Evolutionary conservation across 2,888 invertebrate species (phyloP).

Genomic region (Sphinx pinastri): DNA sequence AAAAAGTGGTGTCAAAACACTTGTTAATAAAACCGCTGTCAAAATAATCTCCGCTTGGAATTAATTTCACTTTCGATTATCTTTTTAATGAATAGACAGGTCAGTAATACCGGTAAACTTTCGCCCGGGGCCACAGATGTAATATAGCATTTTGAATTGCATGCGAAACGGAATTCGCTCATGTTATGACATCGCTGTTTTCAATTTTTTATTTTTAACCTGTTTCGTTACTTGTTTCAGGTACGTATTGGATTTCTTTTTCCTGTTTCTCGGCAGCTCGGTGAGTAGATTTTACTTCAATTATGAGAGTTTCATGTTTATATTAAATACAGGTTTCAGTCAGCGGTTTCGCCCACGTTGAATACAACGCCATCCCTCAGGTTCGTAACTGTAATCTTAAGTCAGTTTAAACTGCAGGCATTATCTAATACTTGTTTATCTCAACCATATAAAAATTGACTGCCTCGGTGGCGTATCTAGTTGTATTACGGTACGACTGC

Average conservation of each 20-base stretch:
- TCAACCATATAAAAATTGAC: too few species aligned
- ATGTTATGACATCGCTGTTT: slow-evolving; percentile 56
- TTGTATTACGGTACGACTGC: too few species aligned
- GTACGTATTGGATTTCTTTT: slow-evolving; percentile 50
- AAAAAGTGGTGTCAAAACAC: slow-evolving; percentile 42
- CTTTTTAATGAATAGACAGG: slow-evolving; percentile 74
- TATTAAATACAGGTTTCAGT: slow-evolving; percentile 12
- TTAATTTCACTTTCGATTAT: slow-evolving; percentile 81
- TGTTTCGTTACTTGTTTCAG: slow-evolving; percentile 55
- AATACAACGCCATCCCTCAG: slow-evolving; percentile 19
- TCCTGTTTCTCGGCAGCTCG: slow-evolving; percentile 3
- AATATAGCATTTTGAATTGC: slow-evolving; percentile 60
- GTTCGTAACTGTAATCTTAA: slow-evolving; percentile 17
- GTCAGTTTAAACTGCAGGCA: neutral
- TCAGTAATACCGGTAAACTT: slow-evolving; percentile 68
- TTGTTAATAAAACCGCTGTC: slow-evolving; percentile 63
- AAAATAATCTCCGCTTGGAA: slow-evolving; percentile 65
- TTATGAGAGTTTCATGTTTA: slow-evolving; percentile 15
- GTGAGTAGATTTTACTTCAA: slow-evolving; percentile 17
- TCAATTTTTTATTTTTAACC: slow-evolving; percentile 37
- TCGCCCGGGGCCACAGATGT: slow-evolving; percentile 67
- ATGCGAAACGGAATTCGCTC: slow-evolving; percentile 51
- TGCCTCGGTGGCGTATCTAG: too few species aligned
- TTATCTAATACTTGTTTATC: neutral
- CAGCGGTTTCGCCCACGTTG: slow-evolving; percentile 7